Evolutionary conservation across 2,888 invertebrate species (phyloP).

Genomic region (Ennomos erosarius): DNA sequence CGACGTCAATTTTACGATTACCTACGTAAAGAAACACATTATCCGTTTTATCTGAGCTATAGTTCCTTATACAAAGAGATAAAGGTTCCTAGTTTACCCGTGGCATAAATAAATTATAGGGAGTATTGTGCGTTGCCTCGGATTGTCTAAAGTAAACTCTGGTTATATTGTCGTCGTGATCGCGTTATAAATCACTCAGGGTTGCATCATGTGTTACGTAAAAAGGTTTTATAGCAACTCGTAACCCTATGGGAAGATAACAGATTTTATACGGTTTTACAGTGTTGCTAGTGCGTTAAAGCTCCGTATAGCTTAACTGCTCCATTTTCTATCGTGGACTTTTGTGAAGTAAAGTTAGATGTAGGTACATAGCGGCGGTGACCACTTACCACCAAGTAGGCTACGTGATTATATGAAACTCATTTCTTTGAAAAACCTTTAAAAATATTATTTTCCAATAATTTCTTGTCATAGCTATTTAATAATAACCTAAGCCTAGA

Average conservation of each 20-base stretch:
- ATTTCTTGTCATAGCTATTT: too few relatives aligned
- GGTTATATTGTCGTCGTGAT: conserved; percentile 66
- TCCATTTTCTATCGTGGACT: too few relatives aligned
- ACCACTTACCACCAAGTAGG: too few relatives aligned
- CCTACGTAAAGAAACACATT: conserved; percentile 75
- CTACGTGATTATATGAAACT: too few relatives aligned
- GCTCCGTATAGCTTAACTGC: too few relatives aligned
- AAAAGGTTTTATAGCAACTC: conserved; percentile 73
- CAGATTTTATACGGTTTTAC: conserved; percentile 52
- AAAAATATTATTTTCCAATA: too few relatives aligned
- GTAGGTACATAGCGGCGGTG: too few relatives aligned
- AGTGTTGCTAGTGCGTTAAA: conserved; percentile 30
- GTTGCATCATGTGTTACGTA: conserved; percentile 65
- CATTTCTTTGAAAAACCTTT: too few relatives aligned
- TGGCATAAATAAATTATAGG: conserved; percentile 80
- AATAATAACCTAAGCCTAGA: too few relatives aligned
- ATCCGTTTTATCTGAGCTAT: conserved; percentile 79
- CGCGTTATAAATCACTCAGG: conserved; percentile 73
- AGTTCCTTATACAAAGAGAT: conserved; percentile 76
- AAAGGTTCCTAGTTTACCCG: conserved; percentile 73
- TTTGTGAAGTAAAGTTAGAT: too few relatives aligned
- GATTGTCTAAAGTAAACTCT: conserved; percentile 76
- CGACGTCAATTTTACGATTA: conserved; percentile 70
- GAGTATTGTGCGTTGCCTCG: conserved; percentile 65
- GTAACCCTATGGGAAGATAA: conserved; percentile 66